Base-by-base conservation (phyloP, 1,140 invertebrate genomes). In the Drosophila hydei region DNA sequence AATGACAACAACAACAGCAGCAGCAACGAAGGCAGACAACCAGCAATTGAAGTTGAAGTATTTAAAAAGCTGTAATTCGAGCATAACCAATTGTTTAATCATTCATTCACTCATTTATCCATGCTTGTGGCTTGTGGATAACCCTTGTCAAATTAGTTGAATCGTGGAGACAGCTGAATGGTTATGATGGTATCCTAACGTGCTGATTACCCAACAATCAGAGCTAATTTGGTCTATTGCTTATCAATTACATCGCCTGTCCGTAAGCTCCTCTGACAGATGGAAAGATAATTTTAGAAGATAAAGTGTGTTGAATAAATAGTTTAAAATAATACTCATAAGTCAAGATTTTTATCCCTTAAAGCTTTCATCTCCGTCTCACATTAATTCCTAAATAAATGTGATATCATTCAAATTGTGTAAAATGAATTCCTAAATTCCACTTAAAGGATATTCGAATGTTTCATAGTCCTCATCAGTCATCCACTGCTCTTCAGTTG, bases 121-220 rank as follows among this genome's bases (percentile, higher is more conserved):
- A 64, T 61, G 14, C 43, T 11, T 43, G 36, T 6, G 33, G 14
- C 43, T 11, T 43, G 36, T 6, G 33, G 2, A 36, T 54, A 40
- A 87, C 81, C 81, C 74, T 65, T 60, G 60, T 85, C 81, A 70
- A 85, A 54, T 74, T 48, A 79, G 76, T 68, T 75, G 47, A 77
- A 79, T 54, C 42, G 58, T 45, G 8, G 40, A 62, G 51, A 11
- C 48, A 65, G 47, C 30, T 23, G 12, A 58, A 48, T 43, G n/a
- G 19, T 18, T 11, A 27, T 9, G 21, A n/a, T 19, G 30, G 11
- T 18, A 52, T 12, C 16, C 14, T 14, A 18, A 8, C n/a, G 18
- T 5, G 30, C 30, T 36, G 12, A 56, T 58, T 48, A 33, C 6
- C 40, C 18, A 14, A 33, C 18, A 51, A 60, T 38, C 19, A 18